Conservation (phyloP, 2,113 vertebrate species). For the Chroicocephalus ridibundus region DNA sequence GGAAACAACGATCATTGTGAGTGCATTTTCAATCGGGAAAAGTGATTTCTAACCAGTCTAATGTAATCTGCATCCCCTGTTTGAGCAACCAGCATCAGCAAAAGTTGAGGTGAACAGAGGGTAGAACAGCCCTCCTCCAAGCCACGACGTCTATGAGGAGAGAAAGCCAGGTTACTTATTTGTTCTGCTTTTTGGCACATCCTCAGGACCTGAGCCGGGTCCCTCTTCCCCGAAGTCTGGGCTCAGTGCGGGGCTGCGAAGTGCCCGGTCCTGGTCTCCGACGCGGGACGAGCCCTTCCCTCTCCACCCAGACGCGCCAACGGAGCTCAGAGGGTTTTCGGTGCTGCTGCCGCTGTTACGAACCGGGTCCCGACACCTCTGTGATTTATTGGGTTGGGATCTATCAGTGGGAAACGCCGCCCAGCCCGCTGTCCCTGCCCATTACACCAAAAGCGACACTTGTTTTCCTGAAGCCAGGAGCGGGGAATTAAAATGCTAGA, state of each 20-base stretch:
- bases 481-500: background rate
- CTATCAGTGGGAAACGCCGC: background rate
- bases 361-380: background rate
- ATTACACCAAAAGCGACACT: background rate
- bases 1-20: background rate
- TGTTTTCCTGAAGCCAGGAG: background rate
- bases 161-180: background rate
- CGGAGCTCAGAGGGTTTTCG: rapidly evolving
- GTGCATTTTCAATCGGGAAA: background rate
- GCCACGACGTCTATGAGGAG: rapidly evolving
- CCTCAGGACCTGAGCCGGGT: background rate
- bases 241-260: rapidly evolving
- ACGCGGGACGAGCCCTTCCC: background rate
- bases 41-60: background rate
- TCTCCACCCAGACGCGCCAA: rapidly evolving
- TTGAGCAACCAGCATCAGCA: background rate
- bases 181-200: background rate
- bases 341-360: rapidly evolving
- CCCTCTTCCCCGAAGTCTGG: rapidly evolving
- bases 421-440: background rate
- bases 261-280: background rate
- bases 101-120: rapidly evolving
- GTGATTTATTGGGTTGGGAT: background rate
- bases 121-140: background rate
- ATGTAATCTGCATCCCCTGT: background rate